Base-by-base conservation (phyloP, 2,888 invertebrate species). In the Agapetus fuscipes region DNA sequence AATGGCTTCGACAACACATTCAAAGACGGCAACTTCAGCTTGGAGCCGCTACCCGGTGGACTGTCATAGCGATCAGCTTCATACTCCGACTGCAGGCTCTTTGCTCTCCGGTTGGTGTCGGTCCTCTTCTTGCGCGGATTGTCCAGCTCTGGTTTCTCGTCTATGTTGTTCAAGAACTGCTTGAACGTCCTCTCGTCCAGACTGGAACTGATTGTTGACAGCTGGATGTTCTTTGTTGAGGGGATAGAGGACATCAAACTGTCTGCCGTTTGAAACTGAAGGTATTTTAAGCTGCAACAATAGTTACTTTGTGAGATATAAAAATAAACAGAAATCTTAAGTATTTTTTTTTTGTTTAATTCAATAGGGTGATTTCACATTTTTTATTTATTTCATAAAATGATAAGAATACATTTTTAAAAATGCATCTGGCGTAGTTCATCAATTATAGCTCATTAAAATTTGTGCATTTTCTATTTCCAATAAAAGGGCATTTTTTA, bases 231-330 rank as follows among this genome's bases (percentile, higher is more conserved):
- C 25, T 48, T 49, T 3, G 28, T 17, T 3, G 46, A 16, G 14
- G 58, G 37, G 1, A 54, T 45, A 10, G 49, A 37, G 3, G 68
- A 62, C 50, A 67, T 59, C 44, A 53, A 48, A 51, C 53, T 59
- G 50, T 70, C 61, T 34, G 62, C 56, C 50, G 63, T 62, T 50
- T 59, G 67, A 66, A 64, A 64, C 66, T 73, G 80, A 30, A 83
- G 63, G 54, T 80, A 76, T 33, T 76, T 73, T 45, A 83, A 66
- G 49, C 83, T 83, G 54, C 37, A 57, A 57, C 46, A 41, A 39
- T 38, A 39, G 9, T 31, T 27, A 11, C 5, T 11, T 11, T n/a
- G 3, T 12, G 7, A 3, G 3, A 25, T 12, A 14, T 5, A 12
- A 24, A 35, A 30, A 27, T 39, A 24, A 38, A 17, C 16, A 32